phyloP scores from a whole-genome alignment of 37 sponge, comb jelly and placozoan species.

The Cliona cf. orientalis region DNA sequence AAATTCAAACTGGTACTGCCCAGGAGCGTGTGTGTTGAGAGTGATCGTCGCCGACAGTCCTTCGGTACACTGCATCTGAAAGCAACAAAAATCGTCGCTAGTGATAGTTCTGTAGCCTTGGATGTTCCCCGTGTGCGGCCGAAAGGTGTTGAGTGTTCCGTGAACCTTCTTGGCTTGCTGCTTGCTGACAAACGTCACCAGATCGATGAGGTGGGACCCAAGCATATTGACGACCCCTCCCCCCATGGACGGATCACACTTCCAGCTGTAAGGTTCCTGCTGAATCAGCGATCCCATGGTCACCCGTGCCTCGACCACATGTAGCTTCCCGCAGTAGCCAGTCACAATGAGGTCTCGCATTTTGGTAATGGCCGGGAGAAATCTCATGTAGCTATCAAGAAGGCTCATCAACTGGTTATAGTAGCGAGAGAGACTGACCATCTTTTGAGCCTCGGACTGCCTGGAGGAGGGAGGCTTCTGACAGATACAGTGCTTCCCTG shows the following conservation, averaged over 20 bases:
- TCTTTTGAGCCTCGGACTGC: slow-evolving; percentile 65
- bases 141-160: slow-evolving; percentile 75
- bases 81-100: slow-evolving; percentile 86
- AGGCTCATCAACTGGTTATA: slow-evolving; percentile 67
- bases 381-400: slow-evolving; percentile 61
- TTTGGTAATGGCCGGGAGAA: slow-evolving; percentile 66
- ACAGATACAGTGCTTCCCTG: slow-evolving; percentile 85
- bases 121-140: slow-evolving; percentile 55
- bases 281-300: slow-evolving; percentile 52
- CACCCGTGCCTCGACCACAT: slow-evolving; percentile 64
- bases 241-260: slow-evolving; percentile 81
- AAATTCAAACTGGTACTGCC: slow-evolving; percentile 46
- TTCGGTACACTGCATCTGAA: slow-evolving; percentile 64
- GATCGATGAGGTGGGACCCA: slow-evolving; percentile 87
- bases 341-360: slow-evolving; percentile 57
- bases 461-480: slow-evolving; percentile 58
- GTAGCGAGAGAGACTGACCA: slow-evolving; percentile 70
- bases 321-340: slow-evolving; percentile 63
- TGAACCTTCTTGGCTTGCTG: slow-evolving; percentile 48
- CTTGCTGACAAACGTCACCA: slow-evolving; percentile 52
- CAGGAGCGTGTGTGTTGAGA: slow-evolving; percentile 52
- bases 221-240: slow-evolving; percentile 81
- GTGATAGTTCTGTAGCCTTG: slow-evolving; percentile 79
- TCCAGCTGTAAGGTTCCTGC: slow-evolving; percentile 72
- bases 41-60: slow-evolving; percentile 65